Percentiles rank a stretch among this genome's conserved stretches.
phyloP scores from a whole-genome alignment of 2,797 vertebrate genomes.

The Pelodytes ibericus region DNA sequence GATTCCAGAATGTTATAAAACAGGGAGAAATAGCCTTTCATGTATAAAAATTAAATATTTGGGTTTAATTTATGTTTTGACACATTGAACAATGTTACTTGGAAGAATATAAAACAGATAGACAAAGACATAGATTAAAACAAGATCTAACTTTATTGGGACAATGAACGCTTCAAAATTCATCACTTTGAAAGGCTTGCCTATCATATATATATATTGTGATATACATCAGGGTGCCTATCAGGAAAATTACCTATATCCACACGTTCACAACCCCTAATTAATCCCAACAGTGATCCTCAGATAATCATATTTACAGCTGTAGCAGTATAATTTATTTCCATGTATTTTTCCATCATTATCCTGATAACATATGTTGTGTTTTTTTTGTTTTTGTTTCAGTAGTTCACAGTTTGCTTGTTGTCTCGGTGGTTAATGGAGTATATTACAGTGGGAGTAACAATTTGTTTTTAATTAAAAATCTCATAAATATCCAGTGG shows the following conservation, averaged over 20 bases:
- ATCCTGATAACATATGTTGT: conserved; percentile 42
- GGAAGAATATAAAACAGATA: too few species aligned
- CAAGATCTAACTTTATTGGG: too few species aligned
- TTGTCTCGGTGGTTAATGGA: conserved; percentile 13
- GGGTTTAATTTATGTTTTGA: too few species aligned
- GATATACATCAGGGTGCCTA: too few species aligned
- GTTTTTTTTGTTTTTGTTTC: conserved; percentile 16
- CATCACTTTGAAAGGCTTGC: too few species aligned
- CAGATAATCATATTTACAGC: conserved; percentile 20
- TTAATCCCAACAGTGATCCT: conserved; percentile 11
- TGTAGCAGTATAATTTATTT: conserved; percentile 20
- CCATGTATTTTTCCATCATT: conserved; percentile 35
- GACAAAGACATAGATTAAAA: too few species aligned
- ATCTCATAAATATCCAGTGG: conserved; percentile 18
- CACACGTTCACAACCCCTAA: conserved; percentile 6
- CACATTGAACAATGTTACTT: too few species aligned
- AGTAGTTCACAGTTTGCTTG: conserved; percentile 24
- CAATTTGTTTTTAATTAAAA: conserved; percentile 33
- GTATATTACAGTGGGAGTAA: conserved; percentile 12
- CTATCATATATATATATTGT: too few species aligned
- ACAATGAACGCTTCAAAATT: too few species aligned
- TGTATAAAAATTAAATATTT: too few species aligned
- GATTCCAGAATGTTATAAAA: too few species aligned
- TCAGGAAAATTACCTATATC: not conserved
- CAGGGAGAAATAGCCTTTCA: too few species aligned